Evolutionary conservation across 2,113 vertebrate species (phyloP).

Genomic region (Lethenteron reissneri): DNA sequence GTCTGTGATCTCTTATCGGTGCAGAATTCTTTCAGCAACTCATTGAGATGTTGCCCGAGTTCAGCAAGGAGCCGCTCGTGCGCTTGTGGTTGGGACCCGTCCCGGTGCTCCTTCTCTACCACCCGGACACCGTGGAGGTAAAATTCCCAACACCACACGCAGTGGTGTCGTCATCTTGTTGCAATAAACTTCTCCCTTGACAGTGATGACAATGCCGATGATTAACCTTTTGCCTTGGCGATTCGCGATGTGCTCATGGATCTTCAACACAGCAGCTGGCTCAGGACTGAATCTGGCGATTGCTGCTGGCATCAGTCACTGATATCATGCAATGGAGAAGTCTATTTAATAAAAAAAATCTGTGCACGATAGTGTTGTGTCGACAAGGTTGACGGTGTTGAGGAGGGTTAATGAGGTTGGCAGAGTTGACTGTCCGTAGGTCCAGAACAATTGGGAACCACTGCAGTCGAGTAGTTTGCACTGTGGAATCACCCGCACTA

Average conservation of each 20-base stretch:
- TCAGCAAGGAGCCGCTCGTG: conserved; percentile 23
- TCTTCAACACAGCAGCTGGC: neutral
- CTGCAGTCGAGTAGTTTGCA: no score
- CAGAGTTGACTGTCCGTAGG: no score
- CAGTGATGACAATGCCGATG: neutral
- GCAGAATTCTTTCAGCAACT: conserved; percentile 62
- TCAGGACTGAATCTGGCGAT: no score
- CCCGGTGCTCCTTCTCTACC: conserved; percentile 36
- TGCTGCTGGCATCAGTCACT: no score
- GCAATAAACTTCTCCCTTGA: neutral
- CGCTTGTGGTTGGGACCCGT: conserved; percentile 59
- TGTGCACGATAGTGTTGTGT: no score
- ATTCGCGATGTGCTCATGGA: neutral
- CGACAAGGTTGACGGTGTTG: no score
- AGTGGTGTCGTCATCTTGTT: neutral
- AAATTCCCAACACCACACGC: no score
- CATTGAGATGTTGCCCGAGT: conserved; percentile 12
- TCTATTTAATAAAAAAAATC: no score
- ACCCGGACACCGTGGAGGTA: conserved; percentile 59
- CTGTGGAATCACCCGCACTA: no score
- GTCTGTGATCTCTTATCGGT: neutral
- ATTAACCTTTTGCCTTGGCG: neutral
- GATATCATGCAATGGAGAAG: no score
- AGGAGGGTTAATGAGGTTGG: no score
- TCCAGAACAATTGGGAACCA: no score